Conservation (phyloP, 2,888 invertebrate species). For the Piscicola geometra region DNA sequence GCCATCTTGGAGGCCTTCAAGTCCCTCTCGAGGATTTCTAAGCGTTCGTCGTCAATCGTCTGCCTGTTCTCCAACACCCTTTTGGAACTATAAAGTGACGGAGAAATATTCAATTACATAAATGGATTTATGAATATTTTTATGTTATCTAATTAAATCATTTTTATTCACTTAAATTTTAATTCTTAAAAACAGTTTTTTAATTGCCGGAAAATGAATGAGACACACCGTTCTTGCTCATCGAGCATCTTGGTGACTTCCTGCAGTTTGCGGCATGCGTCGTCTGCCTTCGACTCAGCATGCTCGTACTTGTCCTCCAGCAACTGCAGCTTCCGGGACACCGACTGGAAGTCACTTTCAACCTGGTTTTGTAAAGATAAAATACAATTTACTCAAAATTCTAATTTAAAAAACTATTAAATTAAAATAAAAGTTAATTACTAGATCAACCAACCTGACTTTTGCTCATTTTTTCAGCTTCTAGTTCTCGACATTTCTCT, state of each 20-base stretch:
- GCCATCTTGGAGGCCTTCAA: slow-evolving; percentile 50
- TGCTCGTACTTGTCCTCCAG: slow-evolving; percentile 98
- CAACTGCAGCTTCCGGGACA: slow-evolving; percentile 96
- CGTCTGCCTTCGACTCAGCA: slow-evolving; percentile 95
- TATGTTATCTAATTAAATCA: not conserved
- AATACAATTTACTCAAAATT: too few species aligned
- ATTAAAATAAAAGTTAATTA: not conserved
- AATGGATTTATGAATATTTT: not conserved
- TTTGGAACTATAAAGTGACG: slow-evolving; percentile 43
- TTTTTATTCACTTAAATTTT: too few species aligned
- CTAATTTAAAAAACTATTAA: not conserved
- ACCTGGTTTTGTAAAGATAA: slow-evolving; percentile 61
- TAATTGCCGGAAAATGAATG: too few species aligned
- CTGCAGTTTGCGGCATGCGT: slow-evolving; percentile 94
- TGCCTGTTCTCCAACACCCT: slow-evolving; percentile 97
- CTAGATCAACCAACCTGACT: slow-evolving; percentile 36
- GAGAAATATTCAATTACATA: not conserved
- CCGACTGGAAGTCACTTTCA: slow-evolving; percentile 96
- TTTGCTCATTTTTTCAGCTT: slow-evolving; percentile 39
- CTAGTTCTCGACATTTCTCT: slow-evolving; percentile 43
- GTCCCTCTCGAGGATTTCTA: slow-evolving; percentile 50
- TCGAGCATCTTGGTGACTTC: slow-evolving; percentile 99
- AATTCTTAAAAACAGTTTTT: too few species aligned
- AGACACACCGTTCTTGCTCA: slow-evolving; percentile 92
- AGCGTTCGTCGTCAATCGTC: slow-evolving; percentile 65